These are phyloP conservation scores for Caiman crocodilus DNA, from an alignment of 2,797 vertebrate genomes.

Conservation along the genomic window DNA sequence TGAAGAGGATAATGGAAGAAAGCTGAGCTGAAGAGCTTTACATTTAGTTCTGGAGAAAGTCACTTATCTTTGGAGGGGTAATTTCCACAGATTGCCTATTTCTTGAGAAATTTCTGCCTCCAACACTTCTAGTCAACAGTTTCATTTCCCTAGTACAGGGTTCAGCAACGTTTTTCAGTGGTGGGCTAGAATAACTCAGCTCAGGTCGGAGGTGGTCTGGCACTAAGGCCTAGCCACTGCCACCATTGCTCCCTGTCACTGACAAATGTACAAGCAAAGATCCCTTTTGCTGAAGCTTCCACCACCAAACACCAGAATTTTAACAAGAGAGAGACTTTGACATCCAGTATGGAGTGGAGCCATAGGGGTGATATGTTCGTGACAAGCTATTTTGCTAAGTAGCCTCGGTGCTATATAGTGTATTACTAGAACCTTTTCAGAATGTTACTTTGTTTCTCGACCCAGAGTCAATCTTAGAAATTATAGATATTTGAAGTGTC, in stretches of 20 bases:
- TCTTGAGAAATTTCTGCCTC: neutral
- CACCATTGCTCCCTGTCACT: too few relatives aligned
- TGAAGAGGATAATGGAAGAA: neutral
- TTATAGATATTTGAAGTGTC: neutral
- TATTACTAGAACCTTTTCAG: rapidly evolving
- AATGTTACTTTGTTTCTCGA: rapidly evolving
- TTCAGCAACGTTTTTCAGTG: rapidly evolving
- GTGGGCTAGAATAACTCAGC: too few relatives aligned
- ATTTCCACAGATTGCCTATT: neutral
- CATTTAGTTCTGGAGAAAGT: neutral
- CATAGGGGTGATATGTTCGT: rapidly evolving
- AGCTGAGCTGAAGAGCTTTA: neutral
- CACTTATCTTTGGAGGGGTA: neutral
- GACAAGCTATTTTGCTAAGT: neutral
- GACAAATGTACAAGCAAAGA: too few relatives aligned
- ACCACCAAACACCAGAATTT: neutral
- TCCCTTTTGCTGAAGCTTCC: too few relatives aligned
- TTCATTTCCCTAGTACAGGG: neutral
- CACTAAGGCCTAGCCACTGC: too few relatives aligned
- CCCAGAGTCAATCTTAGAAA: neutral
- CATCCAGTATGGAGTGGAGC: neutral
- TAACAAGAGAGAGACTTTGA: neutral
- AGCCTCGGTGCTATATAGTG: neutral
- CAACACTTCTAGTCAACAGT: neutral
- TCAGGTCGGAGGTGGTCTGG: too few relatives aligned